These are phyloP conservation scores for Malaclemys terrapin DNA, from an alignment of 2,113 vertebrate genomes.

Conservation along the genomic window DNA sequence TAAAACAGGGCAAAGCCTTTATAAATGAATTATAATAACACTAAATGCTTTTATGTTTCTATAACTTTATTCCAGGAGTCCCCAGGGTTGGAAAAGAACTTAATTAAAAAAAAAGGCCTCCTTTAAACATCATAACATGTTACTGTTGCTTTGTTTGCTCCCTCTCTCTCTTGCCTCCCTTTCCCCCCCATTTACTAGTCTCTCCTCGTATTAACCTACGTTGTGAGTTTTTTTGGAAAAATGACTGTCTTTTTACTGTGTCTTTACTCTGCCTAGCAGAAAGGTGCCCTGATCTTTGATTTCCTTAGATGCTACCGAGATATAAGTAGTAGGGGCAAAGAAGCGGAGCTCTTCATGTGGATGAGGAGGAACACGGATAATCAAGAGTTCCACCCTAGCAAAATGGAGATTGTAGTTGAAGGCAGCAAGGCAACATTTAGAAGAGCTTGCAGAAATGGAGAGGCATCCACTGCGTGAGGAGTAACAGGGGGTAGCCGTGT, in stretches of 20 bases:
- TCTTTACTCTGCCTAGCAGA: slow-evolving; percentile 11
- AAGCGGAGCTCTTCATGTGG: background rate
- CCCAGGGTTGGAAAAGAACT: background rate
- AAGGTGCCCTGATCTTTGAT: slow-evolving; percentile 1
- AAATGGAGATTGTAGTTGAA: background rate
- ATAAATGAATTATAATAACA: slow-evolving; percentile 13
- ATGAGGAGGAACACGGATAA: background rate
- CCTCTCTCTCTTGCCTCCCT: background rate
- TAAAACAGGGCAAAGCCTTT: slow-evolving; percentile 21
- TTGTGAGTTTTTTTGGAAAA: background rate
- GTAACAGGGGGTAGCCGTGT: background rate
- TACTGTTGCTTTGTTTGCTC: background rate
- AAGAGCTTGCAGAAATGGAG: background rate
- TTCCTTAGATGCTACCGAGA: background rate
- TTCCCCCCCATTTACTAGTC: background rate
- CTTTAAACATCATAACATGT: background rate
- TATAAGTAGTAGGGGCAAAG: background rate
- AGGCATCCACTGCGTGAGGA: background rate
- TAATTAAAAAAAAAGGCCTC: background rate
- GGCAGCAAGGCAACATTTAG: background rate
- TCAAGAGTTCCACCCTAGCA: background rate
- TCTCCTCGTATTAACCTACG: background rate
- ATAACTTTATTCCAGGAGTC: background rate
- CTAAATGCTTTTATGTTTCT: slow-evolving; percentile 28
- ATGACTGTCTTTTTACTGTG: background rate